phyloP scores from a whole-genome alignment of 2,797 vertebrate genomes.

The Anguilla pacifica region DNA sequence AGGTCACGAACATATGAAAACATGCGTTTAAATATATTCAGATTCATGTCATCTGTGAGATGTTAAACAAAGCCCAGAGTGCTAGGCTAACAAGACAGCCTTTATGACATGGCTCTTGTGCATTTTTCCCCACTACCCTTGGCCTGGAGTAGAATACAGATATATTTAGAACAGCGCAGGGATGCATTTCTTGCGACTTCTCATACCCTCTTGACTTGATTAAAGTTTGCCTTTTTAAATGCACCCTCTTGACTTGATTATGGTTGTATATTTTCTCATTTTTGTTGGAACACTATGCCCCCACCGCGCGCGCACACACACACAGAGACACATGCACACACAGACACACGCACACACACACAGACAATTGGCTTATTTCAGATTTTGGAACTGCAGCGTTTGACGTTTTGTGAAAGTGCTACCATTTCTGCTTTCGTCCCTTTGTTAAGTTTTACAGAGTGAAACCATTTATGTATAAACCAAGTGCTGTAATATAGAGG shows the following conservation, averaged over 20 bases:
- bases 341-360: constrained; percentile 1
- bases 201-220: not conserved
- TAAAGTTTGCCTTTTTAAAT: not conserved
- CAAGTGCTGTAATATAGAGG: not conserved
- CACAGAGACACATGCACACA: constrained; percentile 18
- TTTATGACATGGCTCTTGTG: not conserved
- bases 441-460: not conserved
- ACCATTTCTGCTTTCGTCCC: not conserved
- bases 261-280: not conserved
- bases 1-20: not conserved
- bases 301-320: not conserved
- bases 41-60: not conserved
- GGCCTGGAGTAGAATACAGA: not conserved
- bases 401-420: not conserved
- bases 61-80: not conserved
- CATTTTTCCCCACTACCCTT: not conserved
- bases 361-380: constrained; percentile 23
- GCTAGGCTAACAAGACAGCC: not conserved
- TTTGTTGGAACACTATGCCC: not conserved
- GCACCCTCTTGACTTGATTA: not conserved
- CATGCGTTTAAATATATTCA: not conserved
- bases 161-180: not conserved
- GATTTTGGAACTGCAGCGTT: not conserved
- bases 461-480: not conserved
- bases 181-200: not conserved